Evolutionary conservation across 2,888 invertebrate species (phyloP).

Genomic region (Chloroclysta siterata): DNA sequence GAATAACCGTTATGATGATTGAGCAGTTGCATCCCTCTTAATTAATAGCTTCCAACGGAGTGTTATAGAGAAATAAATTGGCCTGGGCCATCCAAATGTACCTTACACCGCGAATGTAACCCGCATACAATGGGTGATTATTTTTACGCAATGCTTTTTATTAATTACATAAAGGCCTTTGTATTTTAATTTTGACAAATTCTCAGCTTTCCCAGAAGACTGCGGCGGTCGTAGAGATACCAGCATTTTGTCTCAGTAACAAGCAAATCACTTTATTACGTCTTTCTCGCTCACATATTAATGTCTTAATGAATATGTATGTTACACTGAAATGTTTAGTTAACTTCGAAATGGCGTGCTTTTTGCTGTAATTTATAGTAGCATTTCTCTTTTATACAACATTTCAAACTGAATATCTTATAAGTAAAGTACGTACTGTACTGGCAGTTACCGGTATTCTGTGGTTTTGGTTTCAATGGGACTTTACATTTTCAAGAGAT

Average conservation of each 20-base stretch:
- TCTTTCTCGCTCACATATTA: constrained; percentile 38
- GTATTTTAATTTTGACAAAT: constrained; percentile 80
- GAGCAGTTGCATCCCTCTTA: constrained; percentile 31
- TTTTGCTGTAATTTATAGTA: constrained; percentile 33
- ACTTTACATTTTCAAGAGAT: neutral
- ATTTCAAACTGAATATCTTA: constrained; percentile 23
- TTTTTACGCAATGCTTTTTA: constrained; percentile 71
- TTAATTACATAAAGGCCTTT: constrained; percentile 73
- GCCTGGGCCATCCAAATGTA: constrained; percentile 25
- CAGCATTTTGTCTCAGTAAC: constrained; percentile 36
- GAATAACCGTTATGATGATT: constrained; percentile 27
- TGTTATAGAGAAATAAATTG: constrained; percentile 23
- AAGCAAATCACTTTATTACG: constrained; percentile 38
- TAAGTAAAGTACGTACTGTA: constrained; percentile 1
- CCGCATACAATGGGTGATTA: constrained; percentile 73
- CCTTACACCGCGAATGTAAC: constrained; percentile 29
- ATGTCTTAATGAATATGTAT: constrained; percentile 40
- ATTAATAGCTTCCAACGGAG: constrained; percentile 43
- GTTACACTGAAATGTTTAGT: constrained; percentile 36
- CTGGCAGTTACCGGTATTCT: neutral
- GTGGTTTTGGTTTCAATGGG: neutral
- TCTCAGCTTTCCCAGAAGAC: constrained; percentile 68
- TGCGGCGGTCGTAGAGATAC: constrained; percentile 39
- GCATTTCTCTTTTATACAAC: constrained; percentile 29
- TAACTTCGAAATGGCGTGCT: constrained; percentile 32